Conservation (phyloP, 2,888 invertebrate species). For the Plagodis dolabraria region DNA sequence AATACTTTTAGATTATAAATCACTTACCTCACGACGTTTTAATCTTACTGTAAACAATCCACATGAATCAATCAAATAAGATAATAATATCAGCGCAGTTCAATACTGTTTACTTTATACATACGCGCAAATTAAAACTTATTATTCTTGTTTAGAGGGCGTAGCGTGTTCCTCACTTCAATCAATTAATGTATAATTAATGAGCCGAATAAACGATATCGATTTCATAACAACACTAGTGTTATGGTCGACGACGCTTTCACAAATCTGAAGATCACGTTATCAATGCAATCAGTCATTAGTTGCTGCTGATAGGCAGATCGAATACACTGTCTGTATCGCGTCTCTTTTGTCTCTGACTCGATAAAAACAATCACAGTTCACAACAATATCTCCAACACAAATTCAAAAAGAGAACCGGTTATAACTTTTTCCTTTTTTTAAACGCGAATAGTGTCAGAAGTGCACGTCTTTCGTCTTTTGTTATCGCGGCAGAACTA, state of each 20-base stretch:
- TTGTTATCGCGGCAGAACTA: slow-evolving; percentile 72
- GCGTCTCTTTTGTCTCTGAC: slow-evolving; percentile 15
- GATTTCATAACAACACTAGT: slow-evolving; percentile 45
- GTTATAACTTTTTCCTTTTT: slow-evolving; percentile 33
- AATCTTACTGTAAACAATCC: too few relatives aligned
- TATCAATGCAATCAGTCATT: slow-evolving; percentile 41
- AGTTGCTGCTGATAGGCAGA: slow-evolving; percentile 6
- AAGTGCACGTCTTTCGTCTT: slow-evolving; percentile 63
- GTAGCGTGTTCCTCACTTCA: slow-evolving; percentile 53
- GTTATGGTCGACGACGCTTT: slow-evolving; percentile 38
- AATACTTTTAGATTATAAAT: too few relatives aligned
- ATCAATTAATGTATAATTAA: slow-evolving; percentile 48
- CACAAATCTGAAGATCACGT: slow-evolving; percentile 40
- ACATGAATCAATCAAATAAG: not conserved
- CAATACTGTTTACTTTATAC: slow-evolving; percentile 39
- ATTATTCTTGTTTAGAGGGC: slow-evolving; percentile 45
- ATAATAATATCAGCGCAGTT: slow-evolving; percentile 13
- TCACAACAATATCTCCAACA: slow-evolving; percentile 36
- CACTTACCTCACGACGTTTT: too few relatives aligned
- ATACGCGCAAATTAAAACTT: slow-evolving; percentile 47
- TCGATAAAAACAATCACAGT: slow-evolving; percentile 27
- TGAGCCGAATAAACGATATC: slow-evolving; percentile 48
- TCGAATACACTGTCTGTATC: slow-evolving; percentile 17
- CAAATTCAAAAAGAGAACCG: slow-evolving; percentile 31
- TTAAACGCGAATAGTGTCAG: slow-evolving; percentile 29